Percentiles rank a stretch among this genome's conserved stretches.
These are phyloP conservation scores for Pteruthius melanotis DNA, from an alignment of 2,113 vertebrate species.

Conservation along the genomic window DNA sequence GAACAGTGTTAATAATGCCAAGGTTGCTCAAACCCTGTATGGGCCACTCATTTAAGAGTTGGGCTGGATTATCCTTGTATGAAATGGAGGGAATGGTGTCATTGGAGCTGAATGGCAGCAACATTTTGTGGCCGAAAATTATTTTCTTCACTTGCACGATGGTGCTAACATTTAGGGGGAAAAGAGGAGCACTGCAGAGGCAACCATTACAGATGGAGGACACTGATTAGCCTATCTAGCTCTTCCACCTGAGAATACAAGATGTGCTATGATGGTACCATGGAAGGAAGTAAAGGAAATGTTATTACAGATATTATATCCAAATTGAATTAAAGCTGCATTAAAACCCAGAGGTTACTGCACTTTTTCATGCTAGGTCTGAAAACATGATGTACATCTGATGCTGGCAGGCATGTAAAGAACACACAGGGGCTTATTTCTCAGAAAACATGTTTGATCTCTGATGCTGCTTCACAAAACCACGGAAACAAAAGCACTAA, in stretches of 20 bases:
- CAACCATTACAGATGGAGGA: not conserved
- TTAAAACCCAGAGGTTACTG: not conserved
- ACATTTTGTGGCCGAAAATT: not conserved
- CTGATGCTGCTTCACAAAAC: not conserved
- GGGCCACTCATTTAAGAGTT: not conserved
- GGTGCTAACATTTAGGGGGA: not conserved
- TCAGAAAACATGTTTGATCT: not conserved
- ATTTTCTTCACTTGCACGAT: not conserved
- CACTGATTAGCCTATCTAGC: not conserved
- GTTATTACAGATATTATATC: slow-evolving; percentile 30
- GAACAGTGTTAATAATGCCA: fast-evolving
- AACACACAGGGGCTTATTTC: not conserved
- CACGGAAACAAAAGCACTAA: not conserved
- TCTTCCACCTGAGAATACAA: slow-evolving; percentile 17
- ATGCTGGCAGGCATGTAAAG: not conserved
- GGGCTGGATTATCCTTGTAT: not conserved
- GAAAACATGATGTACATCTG: not conserved
- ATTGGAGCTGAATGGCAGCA: not conserved
- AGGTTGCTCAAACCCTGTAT: fast-evolving
- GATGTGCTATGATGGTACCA: not conserved
- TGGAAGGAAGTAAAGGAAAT: slow-evolving; percentile 40
- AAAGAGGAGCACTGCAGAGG: not conserved
- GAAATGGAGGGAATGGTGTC: not conserved
- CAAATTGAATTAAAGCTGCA: slow-evolving; percentile 45
- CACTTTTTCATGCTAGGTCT: not conserved